Evolutionary conservation across 2,797 vertebrate species (phyloP).

Genomic region (Thamnophis elegans): DNA sequence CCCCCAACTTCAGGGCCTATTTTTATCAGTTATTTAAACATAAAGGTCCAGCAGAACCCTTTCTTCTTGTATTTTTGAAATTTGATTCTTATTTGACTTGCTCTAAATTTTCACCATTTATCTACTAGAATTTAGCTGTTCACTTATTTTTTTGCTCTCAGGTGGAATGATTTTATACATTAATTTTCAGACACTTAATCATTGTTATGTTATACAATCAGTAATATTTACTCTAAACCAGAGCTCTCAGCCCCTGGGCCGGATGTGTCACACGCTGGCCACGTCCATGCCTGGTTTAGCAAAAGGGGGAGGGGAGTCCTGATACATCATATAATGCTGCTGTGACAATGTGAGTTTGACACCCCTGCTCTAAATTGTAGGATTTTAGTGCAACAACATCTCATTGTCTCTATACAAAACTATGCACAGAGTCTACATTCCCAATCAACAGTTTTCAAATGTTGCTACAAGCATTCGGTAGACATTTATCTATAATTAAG

Average conservation of each 20-base stretch:
- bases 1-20: conserved; percentile 1
- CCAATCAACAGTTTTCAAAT: not conserved
- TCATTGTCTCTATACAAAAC: not conserved
- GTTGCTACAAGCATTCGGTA: not conserved
- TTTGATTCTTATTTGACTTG: not conserved
- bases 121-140: not conserved
- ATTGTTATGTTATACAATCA: not conserved
- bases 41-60: not conserved
- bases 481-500: not conserved
- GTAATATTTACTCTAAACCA: not conserved
- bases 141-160: not conserved
- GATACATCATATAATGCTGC: no score
- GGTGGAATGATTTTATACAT: not conserved
- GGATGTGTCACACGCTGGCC: no score
- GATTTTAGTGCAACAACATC: not conserved
- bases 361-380: not conserved
- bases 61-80: not conserved
- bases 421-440: not conserved
- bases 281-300: no score
- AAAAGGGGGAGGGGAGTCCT: no score
- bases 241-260: no score
- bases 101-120: not conserved
- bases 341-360: no score
- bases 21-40: conserved; percentile 9
- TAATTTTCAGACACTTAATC: not conserved